Evolutionary conservation across 2,113 vertebrate species (phyloP), one percentile per base, ranked within the genome.

Genomic region (Sphyrna mokarran): DNA sequence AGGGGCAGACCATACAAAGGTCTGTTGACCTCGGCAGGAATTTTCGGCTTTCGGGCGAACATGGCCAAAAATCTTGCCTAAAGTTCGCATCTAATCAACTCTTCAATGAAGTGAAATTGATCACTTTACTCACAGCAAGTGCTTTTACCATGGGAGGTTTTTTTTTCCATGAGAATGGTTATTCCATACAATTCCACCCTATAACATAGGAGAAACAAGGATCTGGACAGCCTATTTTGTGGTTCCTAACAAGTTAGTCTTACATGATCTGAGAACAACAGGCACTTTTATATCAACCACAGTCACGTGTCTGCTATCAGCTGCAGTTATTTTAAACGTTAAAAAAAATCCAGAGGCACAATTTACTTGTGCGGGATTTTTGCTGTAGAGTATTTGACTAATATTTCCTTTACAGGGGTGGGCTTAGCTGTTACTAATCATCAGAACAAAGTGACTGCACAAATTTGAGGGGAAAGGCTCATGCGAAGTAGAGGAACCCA

Each of bases 341-440:
- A 37, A 40, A 40, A 37, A 83, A 9, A 16, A 33, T 87, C 18
- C 29, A 91, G 37, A 66, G 89, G 89, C 29, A 18, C 58, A 37
- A 37, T 2, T 2, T 91, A 66, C n/a, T 66, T 14, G 14, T 9
- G 20, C 66, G 89, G n/a, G 33, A 93, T 93, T 8, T 61, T 66
- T 93, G 89, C 58, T 66, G 33, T 20, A 20, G 89, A 93, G 37
- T 93, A 93, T 66, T 93, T 93, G 89, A 61, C 22, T 66, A 68
- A 2, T 93, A 63, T 66, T 93, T 16, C 37, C 61, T 68, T 61
- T 16, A 58, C 61, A n/a, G 33, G 89, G 89, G 61, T 93, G 89
- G 89, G 89, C 61, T 93, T 43, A 76, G 14, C n/a, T 22, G 89
- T 18, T 66, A 58, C 61, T 20, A 58, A 93, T 93, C 66, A 66